Base-by-base conservation (phyloP, 2,113 vertebrate genomes). In the Puntigrus tetrazona region DNA sequence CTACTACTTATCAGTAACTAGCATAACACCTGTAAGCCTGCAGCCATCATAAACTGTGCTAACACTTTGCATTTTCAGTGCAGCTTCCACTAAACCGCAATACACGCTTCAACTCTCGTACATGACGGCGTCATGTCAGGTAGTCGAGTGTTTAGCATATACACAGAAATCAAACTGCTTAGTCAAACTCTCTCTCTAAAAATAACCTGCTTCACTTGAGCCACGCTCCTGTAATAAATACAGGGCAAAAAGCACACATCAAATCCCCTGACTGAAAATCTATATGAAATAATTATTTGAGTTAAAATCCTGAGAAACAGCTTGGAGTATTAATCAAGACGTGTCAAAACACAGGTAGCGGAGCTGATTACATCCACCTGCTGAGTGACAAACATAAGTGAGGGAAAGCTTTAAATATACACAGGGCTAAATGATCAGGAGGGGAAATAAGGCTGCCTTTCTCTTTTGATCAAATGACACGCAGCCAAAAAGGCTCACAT, bases 401-500 rank as follows among this genome's bases (percentile, higher is more conserved):
- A 77, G 78, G 82, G 82, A 85, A 88, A 91, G 57, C 83, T 88
- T 89, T 88, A 90, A 85, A 87, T 87, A 83, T 86, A 89, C 84
- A 83, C 83, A 50, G 43, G 75, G 84, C 84, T 78, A 89, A 90
- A 90, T 85, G 89, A 87, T 80, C 50, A 84, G 50, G 50, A 84
- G 70, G 25, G 87, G 83, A 89, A 91, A 88, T 36, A 27, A 88
- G 85, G 83, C 27, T 88, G 86, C 80, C 78, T 81, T 45, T 74
- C 83, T 78, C 29, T 88, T 89, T 88, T 91, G 89, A 91, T 90
- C 85, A 80, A 89, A 82, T 87, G 91, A 87, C 88, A 85, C 83
- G 86, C 84, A 78, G 88, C 88, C 87, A 87, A 88, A 89, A 84
- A 89, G 85, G 87, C 90, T 88, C 81, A 86, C 90, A 93, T 93